phyloP scores from a whole-genome alignment of 1,140 invertebrate genomes.

The Sycophila sp. region DNA sequence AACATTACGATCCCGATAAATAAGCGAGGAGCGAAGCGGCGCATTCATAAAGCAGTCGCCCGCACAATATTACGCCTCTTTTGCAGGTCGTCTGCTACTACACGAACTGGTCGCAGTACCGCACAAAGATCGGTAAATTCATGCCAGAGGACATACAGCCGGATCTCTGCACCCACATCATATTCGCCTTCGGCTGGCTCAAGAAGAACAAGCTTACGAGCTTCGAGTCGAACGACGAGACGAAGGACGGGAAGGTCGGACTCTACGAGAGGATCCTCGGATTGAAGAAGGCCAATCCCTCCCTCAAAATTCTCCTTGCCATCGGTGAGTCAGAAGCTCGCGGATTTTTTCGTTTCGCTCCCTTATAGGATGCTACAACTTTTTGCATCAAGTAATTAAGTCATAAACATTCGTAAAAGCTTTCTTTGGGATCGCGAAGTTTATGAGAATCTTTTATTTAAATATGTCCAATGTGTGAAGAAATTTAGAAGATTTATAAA shows the following conservation, averaged over 20 bases:
- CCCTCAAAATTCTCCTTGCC: slow-evolving; percentile 88
- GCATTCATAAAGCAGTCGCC: too few relatives aligned
- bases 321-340: slow-evolving; percentile 86
- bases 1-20: too few relatives aligned
- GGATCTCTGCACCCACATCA: slow-evolving; percentile 94
- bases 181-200: slow-evolving; percentile 96
- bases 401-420: too few relatives aligned
- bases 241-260: slow-evolving; percentile 90
- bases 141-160: slow-evolving; percentile 94
- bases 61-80: not conserved
- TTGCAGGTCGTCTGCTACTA: slow-evolving; percentile 92
- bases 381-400: too few relatives aligned
- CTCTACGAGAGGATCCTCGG: slow-evolving; percentile 86
- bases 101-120: slow-evolving; percentile 97
- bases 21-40: too few relatives aligned
- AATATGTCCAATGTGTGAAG: too few relatives aligned
- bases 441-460: too few relatives aligned
- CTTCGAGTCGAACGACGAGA: slow-evolving; percentile 93
- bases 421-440: too few relatives aligned
- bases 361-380: too few relatives aligned
- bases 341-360: too few relatives aligned
- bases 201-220: slow-evolving; percentile 93
- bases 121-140: slow-evolving; percentile 92
- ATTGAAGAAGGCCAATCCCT: slow-evolving; percentile 89
- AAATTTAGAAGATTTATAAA: too few relatives aligned